Evolutionary conservation across 2,113 vertebrate genomes (phyloP).

Genomic region (Aix galericulata): DNA sequence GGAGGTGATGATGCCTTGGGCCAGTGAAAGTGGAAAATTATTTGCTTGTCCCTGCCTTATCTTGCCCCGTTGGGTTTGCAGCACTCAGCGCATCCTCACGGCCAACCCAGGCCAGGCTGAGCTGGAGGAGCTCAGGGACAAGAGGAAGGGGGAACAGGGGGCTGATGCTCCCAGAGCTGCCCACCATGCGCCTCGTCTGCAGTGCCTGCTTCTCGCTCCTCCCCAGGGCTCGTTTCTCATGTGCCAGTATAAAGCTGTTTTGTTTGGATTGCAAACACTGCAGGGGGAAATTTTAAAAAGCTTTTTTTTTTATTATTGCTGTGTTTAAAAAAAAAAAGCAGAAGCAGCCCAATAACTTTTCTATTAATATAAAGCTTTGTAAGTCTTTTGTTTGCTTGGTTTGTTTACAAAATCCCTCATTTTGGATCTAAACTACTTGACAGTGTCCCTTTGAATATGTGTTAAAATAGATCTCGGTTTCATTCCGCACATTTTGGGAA

Average conservation of each 20-base stretch:
- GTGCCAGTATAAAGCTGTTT: not conserved
- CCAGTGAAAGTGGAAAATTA: not conserved
- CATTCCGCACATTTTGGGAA: not conserved
- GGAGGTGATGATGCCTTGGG: not conserved
- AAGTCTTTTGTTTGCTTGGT: not conserved
- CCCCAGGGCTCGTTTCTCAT: accelerated
- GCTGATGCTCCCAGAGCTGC: not conserved
- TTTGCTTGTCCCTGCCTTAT: accelerated
- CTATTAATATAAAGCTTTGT: conserved; percentile 11
- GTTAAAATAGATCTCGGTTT: not conserved
- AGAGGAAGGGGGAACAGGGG: too few species aligned
- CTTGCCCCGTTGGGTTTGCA: not conserved
- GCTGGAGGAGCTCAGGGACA: not conserved
- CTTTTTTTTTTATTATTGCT: not conserved
- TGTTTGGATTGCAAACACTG: not conserved
- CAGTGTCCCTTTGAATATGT: not conserved
- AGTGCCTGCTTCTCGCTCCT: not conserved
- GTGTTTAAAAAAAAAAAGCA: not conserved
- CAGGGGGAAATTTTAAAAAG: not conserved
- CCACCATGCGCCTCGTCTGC: accelerated
- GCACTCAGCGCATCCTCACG: accelerated
- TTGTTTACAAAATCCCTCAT: not conserved
- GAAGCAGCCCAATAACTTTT: not conserved
- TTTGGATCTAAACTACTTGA: not conserved
- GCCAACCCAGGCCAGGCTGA: not conserved